Base-by-base conservation (phyloP, 2,797 vertebrate species). In the Carduelis carduelis region DNA sequence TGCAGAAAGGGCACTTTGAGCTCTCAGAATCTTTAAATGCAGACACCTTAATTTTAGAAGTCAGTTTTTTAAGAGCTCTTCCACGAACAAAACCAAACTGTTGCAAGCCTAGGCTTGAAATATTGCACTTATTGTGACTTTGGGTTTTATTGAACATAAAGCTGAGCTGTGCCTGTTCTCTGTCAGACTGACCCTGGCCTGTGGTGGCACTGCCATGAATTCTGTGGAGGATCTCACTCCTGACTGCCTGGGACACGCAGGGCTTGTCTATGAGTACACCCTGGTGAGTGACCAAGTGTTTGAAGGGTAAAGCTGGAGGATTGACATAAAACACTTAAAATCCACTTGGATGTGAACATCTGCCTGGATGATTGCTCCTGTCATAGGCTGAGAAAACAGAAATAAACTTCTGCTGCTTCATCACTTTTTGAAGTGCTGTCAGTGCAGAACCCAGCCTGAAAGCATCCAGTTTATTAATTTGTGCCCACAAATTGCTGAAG, bases 141-240 rank as follows among this genome's bases (percentile, higher is more conserved):
- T 2, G 30, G 9, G 14, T 52, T 68, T 64, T 41, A 7, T 3
- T 65, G 39, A 3, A 2, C 3, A 3, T 2, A 8, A 71, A 57
- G 37, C 50, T 90, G 23, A 82, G 60, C 11, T 79, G 13, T 95
- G 3, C 7, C 13, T 34, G 4, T 69, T 88, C 44, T 68, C 14
- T 94, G 85, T 47, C 88, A 99, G 99, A 37, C 97, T 99, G 83
- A 98, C 98, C 18, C 98, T 99, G 41, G 99, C 99, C 1, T 99
- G 99, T 46, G 99, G 99, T 6, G 99, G 99, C 9, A 95, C 98
- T n/a, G 98, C 99, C 77, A 99, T 99, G 98, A 99, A 99, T 94
- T 99, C 99, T 1, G 97, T 99, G 55, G 99, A 99, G 24, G 99
- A 99, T 96, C 98, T 99, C 69, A 98, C 98, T 24, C 97, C 97